phyloP scores from a whole-genome alignment of 2,888 invertebrate genomes.

The Quadriops clusia region DNA sequence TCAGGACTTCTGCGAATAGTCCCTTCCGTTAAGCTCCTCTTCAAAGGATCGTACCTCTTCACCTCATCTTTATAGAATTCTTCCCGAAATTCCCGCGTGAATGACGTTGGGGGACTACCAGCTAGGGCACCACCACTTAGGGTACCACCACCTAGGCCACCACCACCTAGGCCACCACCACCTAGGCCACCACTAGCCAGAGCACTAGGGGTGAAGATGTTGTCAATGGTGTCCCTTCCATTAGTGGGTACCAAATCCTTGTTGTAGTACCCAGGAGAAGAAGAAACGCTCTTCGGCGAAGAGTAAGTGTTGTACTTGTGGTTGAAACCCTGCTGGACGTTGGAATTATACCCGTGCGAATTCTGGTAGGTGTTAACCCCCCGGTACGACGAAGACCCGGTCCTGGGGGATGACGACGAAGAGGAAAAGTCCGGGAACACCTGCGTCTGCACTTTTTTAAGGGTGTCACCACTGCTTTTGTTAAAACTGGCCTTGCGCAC shows the following conservation, averaged over 20 bases:
- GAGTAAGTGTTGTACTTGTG: slow-evolving; percentile 14
- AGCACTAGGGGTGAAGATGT: slow-evolving; percentile 35
- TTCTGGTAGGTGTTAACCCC: slow-evolving; percentile 12
- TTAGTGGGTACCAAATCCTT: too few species aligned
- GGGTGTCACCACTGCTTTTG: slow-evolving; percentile 31
- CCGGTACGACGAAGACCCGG: slow-evolving; percentile 24
- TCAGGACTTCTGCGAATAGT: slow-evolving; percentile 29
- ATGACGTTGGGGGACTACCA: slow-evolving; percentile 9
- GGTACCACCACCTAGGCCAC: too few species aligned
- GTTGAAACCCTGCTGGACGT: too few species aligned
- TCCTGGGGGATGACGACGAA: slow-evolving; percentile 13
- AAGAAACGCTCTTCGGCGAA: slow-evolving; percentile 14
- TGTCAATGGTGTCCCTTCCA: slow-evolving; percentile 36
- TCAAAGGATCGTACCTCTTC: slow-evolving; percentile 32
- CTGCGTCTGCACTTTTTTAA: slow-evolving; percentile 35
- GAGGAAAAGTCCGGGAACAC: slow-evolving; percentile 28
- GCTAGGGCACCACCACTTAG: too few species aligned
- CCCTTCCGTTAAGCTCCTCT: slow-evolving; percentile 34
- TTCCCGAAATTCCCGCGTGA: slow-evolving; percentile 29
- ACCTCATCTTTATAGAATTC: slow-evolving; percentile 32
- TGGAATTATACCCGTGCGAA: slow-evolving; percentile 10
- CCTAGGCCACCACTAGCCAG: too few species aligned
- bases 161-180: too few species aligned
- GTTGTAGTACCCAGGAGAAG: slow-evolving; percentile 9
- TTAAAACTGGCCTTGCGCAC: slow-evolving; percentile 58